Conservation (phyloP, 2,797 vertebrate species). For the Balearica regulorum region DNA sequence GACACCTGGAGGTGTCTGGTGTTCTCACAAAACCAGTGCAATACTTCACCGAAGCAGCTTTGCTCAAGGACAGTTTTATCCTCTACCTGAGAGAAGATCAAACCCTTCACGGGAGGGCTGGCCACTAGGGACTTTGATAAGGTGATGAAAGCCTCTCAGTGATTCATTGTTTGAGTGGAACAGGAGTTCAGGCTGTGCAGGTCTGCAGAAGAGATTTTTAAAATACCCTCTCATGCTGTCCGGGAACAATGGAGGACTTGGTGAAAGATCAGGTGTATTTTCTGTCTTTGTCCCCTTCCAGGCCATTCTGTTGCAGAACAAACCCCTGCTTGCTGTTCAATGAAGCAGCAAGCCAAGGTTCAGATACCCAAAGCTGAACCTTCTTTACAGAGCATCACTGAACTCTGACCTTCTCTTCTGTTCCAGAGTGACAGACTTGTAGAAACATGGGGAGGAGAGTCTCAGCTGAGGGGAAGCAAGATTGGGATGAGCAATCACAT, state of each 20-base stretch:
- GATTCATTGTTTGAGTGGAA: background rate
- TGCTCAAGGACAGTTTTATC: conserved; percentile 18
- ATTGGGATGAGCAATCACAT: background rate
- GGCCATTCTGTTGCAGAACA: conserved; percentile 4
- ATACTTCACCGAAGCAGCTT: conserved; percentile 15
- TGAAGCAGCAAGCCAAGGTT: background rate
- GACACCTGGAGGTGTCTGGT: conserved; percentile 10
- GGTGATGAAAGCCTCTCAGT: background rate
- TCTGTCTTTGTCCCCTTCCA: background rate
- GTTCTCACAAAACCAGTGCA: conserved; percentile 1
- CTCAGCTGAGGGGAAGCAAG: background rate
- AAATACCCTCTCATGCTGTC: conserved; percentile 28
- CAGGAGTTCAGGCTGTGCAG: background rate
- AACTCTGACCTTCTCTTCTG: background rate
- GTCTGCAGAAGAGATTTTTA: background rate
- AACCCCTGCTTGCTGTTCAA: background rate
- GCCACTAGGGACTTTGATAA: conserved; percentile 24
- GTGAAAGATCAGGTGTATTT: background rate
- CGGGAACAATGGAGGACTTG: conserved; percentile 21
- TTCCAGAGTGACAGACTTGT: background rate
- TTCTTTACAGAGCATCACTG: background rate
- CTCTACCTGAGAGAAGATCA: conserved; percentile 19
- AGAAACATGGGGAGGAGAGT: background rate
- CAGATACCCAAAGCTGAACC: background rate
- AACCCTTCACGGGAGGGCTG: conserved; percentile 4